Conservation (phyloP, 2,797 vertebrate genomes). For the Agapornis canus region DNA sequence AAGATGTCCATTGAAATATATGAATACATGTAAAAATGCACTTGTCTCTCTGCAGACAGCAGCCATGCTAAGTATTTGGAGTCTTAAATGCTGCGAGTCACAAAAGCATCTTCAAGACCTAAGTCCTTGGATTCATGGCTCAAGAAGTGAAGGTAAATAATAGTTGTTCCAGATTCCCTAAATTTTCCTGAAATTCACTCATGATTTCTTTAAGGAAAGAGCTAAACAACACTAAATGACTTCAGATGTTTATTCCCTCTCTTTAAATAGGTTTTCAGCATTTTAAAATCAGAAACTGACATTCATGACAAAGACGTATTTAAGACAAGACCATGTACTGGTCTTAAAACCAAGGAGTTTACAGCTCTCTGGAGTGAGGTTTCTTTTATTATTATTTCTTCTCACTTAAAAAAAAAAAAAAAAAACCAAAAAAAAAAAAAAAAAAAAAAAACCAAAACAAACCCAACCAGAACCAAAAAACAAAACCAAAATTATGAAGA, state of each 20-base stretch:
- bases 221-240: not conserved
- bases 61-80: not conserved
- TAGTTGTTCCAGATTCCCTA: not conserved
- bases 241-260: not conserved
- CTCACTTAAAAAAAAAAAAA: constrained; percentile 53
- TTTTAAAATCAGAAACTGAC: constrained; percentile 3
- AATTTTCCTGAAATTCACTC: not conserved
- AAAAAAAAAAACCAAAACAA: constrained; percentile 22
- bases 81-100: not conserved
- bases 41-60: not conserved
- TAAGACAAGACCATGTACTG: not conserved
- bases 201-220: not conserved
- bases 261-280: not conserved
- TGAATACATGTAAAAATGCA: not conserved
- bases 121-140: not conserved
- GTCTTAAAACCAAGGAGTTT: constrained; percentile 5
- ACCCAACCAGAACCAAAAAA: no score
- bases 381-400: constrained; percentile 56
- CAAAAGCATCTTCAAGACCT: not conserved
- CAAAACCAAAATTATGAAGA: constrained; percentile 54
- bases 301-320: not conserved
- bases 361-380: constrained; percentile 39
- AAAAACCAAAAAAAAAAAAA: not conserved
- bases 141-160: not conserved
- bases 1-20: not conserved